Conservation (phyloP, 2,888 invertebrate genomes). For the Acanthacorydalis orientalis region DNA sequence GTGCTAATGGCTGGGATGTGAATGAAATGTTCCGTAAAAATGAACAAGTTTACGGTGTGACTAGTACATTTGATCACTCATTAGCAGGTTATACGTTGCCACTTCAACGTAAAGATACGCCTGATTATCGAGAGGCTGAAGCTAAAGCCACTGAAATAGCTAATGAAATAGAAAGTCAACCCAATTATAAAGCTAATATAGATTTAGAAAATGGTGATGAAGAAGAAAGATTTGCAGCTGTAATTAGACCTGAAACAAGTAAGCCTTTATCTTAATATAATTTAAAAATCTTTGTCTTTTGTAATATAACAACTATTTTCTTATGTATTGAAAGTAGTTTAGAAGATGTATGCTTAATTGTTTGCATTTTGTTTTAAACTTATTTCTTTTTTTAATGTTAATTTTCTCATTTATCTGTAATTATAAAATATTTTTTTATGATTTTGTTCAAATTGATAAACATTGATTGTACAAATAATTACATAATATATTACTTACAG, state of each 20-base stretch:
- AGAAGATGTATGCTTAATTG: too few relatives aligned
- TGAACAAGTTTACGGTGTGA: conserved; percentile 80
- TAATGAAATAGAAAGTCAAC: conserved; percentile 79
- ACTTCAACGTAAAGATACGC: conserved; percentile 69
- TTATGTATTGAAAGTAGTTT: too few relatives aligned
- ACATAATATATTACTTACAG: too few relatives aligned
- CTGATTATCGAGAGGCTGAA: conserved; percentile 67
- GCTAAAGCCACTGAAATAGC: conserved; percentile 82
- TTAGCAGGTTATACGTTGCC: conserved; percentile 84
- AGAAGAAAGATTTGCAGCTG: conserved; percentile 75
- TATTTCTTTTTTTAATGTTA: too few relatives aligned
- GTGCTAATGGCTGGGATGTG: conserved; percentile 89
- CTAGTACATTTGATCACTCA: conserved; percentile 81
- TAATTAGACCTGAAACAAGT: conserved; percentile 38
- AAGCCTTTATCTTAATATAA: background rate
- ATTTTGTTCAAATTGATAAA: too few relatives aligned
- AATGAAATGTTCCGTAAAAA: conserved; percentile 94
- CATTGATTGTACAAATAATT: conserved; percentile 4
- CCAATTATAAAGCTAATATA: conserved; percentile 61
- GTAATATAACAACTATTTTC: too few relatives aligned
- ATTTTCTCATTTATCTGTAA: too few relatives aligned
- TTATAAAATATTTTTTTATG: too few relatives aligned
- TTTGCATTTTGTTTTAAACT: too few relatives aligned
- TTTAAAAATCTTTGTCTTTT: background rate
- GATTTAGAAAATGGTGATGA: conserved; percentile 89